Percentiles rank a stretch among this genome's conserved stretches.
Conservation (phyloP, 2,888 invertebrate species). For the Troglohyphantes excavatus region DNA sequence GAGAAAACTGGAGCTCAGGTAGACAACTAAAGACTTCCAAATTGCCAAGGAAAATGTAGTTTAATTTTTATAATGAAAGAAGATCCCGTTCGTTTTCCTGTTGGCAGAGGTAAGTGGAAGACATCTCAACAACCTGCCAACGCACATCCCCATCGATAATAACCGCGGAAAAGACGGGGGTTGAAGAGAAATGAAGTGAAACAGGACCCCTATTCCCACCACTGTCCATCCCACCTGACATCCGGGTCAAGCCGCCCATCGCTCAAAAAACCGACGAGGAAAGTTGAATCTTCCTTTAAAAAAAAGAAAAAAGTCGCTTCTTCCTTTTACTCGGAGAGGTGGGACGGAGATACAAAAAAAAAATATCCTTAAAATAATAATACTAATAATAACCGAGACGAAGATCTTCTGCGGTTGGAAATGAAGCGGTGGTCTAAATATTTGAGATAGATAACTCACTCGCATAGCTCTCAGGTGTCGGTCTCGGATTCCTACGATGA, state of each 20-base stretch:
- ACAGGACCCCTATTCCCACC: neutral
- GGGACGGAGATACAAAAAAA: constrained; percentile 30
- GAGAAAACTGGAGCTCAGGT: no score
- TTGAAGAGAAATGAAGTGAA: neutral
- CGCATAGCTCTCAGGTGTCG: neutral
- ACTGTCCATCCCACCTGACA: constrained; percentile 9
- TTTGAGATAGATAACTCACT: constrained; percentile 37
- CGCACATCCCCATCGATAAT: constrained; percentile 7
- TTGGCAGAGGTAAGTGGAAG: no score
- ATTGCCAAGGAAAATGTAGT: no score
- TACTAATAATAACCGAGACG: no score
- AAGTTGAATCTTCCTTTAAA: constrained; percentile 13
- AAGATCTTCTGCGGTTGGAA: no score
- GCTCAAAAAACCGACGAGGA: constrained; percentile 21
- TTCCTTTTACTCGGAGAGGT: constrained; percentile 4
- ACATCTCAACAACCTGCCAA: no score
- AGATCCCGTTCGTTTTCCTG: no score
- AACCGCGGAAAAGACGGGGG: neutral
- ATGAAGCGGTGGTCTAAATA: constrained; percentile 42
- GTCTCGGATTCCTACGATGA: constrained; percentile 2
- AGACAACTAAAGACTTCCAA: no score
- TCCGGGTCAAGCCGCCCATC: constrained; percentile 50
- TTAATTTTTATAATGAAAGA: no score
- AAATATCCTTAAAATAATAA: no score
- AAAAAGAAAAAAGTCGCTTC: no score